A percentile compares a stretch with the other conserved stretches of the same genome.
These are phyloP conservation scores for Pachyuromys duprasi DNA, from an alignment of 2,797 vertebrate genomes.

Conservation along the genomic window DNA sequence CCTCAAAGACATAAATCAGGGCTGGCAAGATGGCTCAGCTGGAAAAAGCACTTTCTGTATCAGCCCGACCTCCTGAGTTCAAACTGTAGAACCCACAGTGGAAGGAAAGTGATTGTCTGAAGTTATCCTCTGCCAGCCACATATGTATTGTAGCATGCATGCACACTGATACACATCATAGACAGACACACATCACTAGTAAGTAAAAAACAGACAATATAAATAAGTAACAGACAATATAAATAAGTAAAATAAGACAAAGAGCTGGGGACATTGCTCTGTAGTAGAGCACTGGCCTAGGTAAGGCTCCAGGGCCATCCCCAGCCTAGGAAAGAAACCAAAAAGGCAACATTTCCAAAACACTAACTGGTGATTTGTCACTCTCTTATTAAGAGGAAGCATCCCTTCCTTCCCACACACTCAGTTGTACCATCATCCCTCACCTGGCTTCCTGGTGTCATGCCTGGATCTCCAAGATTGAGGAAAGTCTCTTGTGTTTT, in stretches of 20 bases:
- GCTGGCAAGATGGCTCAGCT: neutral
- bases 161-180: neutral
- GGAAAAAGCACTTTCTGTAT: neutral
- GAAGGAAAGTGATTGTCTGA: neutral
- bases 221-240: neutral
- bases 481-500: constrained; percentile 59
- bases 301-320: neutral
- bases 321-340: neutral
- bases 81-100: neutral
- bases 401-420: neutral
- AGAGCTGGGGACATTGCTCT: neutral
- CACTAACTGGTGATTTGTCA: neutral
- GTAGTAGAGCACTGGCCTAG: neutral
- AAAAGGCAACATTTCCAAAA: constrained; percentile 1
- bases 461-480: neutral
- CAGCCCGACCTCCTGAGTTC: neutral
- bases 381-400: constrained; percentile 23
- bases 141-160: neutral
- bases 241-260: neutral
- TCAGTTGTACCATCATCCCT: neutral
- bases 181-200: neutral
- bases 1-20: neutral
- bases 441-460: constrained; percentile 11
- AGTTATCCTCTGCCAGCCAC: neutral
- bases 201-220: neutral